Evolutionary conservation across 2,113 vertebrate species (phyloP).

Genomic region (Colistium nudipinnis): DNA sequence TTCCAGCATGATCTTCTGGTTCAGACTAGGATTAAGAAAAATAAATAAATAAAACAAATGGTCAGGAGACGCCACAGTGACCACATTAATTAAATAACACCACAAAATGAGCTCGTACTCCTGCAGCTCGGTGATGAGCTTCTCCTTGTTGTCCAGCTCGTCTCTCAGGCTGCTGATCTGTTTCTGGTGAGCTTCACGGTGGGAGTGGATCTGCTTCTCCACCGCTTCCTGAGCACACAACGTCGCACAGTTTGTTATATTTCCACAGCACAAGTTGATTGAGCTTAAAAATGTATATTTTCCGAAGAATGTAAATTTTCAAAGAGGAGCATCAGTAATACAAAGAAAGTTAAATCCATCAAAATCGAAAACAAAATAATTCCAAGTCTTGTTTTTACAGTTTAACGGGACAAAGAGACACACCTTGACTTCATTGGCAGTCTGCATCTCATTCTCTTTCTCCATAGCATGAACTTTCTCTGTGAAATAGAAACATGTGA

Average conservation of each 20-base stretch:
- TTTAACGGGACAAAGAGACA: not conserved
- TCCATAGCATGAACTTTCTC: conserved; percentile 98
- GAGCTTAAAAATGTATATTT: too few species aligned
- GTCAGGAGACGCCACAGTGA: not conserved
- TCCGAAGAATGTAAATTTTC: too few species aligned
- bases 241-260: too few species aligned
- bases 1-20: conserved; percentile 98
- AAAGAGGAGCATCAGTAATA: too few species aligned
- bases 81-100: too few species aligned
- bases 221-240: conserved; percentile 88
- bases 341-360: not conserved
- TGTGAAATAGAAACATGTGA: conserved; percentile 61
- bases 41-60: not conserved
- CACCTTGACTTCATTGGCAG: conserved; percentile 96
- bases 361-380: too few species aligned
- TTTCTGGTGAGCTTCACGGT: conserved; percentile 95
- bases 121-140: conserved; percentile 95
- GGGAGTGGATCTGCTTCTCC: conserved; percentile 95
- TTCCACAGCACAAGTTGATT: too few species aligned
- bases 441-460: conserved; percentile 96
- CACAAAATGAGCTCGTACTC: conserved; percentile 84
- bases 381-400: not conserved
- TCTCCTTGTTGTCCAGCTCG: conserved; percentile 94
- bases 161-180: conserved; percentile 96
- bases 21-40: conserved; percentile 85